Evolutionary conservation across 64 coral and sea anemone species (phyloP).

Genomic region (Trachythela sp.): DNA sequence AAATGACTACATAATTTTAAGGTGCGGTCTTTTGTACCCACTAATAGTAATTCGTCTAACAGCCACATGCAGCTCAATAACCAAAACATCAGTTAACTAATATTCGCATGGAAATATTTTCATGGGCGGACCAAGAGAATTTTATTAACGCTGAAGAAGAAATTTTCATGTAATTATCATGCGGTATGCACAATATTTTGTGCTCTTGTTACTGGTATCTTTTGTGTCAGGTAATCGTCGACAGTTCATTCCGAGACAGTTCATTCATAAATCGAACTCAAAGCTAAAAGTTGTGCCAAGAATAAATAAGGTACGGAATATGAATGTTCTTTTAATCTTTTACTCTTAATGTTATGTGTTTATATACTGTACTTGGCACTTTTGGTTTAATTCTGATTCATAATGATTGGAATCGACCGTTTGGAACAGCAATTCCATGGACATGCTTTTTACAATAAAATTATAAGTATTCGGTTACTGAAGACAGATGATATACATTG

Average conservation of each 20-base stretch:
- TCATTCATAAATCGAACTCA: background rate
- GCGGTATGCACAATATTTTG: background rate
- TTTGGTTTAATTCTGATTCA: too few species aligned
- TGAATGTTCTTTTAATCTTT: background rate
- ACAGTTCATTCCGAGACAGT: background rate
- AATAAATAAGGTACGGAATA: background rate
- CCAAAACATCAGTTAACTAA: background rate
- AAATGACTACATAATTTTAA: background rate
- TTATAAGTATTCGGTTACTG: too few species aligned
- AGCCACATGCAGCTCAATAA: background rate
- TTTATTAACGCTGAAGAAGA: background rate
- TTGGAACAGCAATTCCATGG: too few species aligned
- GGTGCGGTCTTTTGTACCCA: background rate
- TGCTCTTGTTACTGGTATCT: background rate
- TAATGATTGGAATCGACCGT: too few species aligned
- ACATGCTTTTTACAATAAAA: too few species aligned
- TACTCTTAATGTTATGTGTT: too few species aligned
- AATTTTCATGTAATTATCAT: background rate
- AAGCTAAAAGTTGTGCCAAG: background rate
- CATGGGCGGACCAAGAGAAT: background rate
- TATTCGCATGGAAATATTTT: background rate
- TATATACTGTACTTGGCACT: too few species aligned
- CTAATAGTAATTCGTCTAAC: slow-evolving; percentile 6
- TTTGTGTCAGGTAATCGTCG: background rate
- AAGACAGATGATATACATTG: too few species aligned